Evolutionary conservation across 2,113 vertebrate genomes (phyloP).

Genomic region (Eolophus roseicapilla): DNA sequence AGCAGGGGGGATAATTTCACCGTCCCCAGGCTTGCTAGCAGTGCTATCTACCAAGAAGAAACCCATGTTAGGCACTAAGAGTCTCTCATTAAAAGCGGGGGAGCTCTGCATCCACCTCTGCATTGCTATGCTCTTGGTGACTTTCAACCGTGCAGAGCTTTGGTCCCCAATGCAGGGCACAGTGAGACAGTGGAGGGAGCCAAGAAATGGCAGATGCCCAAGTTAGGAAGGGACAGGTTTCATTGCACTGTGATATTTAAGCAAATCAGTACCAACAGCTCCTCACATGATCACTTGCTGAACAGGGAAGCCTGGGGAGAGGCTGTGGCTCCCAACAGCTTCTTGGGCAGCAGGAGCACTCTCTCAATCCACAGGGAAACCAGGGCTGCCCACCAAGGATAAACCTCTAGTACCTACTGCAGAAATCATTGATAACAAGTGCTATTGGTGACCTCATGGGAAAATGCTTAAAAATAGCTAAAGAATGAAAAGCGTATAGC

Average conservation of each 20-base stretch:
- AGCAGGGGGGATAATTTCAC: background rate
- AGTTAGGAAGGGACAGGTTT: background rate
- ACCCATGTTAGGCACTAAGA: background rate
- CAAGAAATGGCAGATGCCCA: background rate
- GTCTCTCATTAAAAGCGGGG: background rate
- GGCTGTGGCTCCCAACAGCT: background rate
- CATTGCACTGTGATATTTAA: background rate
- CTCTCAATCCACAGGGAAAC: background rate
- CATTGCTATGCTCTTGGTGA: fast-evolving
- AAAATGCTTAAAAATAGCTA: background rate
- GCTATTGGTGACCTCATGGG: background rate
- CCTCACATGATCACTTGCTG: fast-evolving
- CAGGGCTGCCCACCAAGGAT: no score
- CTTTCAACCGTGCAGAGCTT: fast-evolving
- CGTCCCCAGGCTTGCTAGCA: fast-evolving
- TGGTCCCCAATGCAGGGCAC: fast-evolving
- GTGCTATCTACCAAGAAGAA: background rate
- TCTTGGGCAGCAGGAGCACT: background rate
- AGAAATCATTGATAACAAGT: background rate
- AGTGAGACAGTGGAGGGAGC: background rate
- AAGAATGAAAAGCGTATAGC: background rate
- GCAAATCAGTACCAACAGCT: background rate
- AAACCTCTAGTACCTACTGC: background rate
- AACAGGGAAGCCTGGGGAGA: background rate
- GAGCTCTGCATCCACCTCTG: background rate